phyloP scores from a whole-genome alignment of 2,888 invertebrate genomes.

The Clistopyga incitator region DNA sequence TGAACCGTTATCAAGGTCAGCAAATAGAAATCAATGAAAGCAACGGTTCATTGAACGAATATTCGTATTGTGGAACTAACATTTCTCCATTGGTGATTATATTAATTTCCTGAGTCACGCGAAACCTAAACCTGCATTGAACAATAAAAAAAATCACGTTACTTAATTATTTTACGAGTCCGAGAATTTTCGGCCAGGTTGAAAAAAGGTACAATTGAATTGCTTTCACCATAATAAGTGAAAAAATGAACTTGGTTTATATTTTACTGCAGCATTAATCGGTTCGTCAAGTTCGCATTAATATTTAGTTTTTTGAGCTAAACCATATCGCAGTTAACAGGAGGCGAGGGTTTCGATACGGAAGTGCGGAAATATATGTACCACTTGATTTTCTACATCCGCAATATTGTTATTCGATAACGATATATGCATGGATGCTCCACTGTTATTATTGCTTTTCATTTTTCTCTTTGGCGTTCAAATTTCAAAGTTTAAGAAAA shows the following conservation, averaged over 20 bases:
- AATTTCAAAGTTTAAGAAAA: not conserved
- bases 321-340: not conserved
- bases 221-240: not conserved
- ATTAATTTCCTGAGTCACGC: not conserved
- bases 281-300: not conserved
- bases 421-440: no score
- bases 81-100: not conserved
- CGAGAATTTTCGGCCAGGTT: not conserved
- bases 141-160: no score
- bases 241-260: not conserved
- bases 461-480: no score
- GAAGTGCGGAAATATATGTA: not conserved
- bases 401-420: not conserved
- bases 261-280: not conserved
- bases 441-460: no score
- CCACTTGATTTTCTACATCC: not conserved
- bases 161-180: no score
- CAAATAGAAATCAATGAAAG: not conserved
- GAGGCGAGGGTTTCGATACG: not conserved
- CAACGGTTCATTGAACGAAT: not conserved
- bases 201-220: not conserved
- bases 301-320: not conserved
- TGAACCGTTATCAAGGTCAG: conserved; percentile 32
- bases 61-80: not conserved
- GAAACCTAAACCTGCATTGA: not conserved